Percentiles rank a stretch among this genome's conserved stretches.
phyloP scores from a whole-genome alignment of 2,113 vertebrate species.

The Apteryx owenii region DNA sequence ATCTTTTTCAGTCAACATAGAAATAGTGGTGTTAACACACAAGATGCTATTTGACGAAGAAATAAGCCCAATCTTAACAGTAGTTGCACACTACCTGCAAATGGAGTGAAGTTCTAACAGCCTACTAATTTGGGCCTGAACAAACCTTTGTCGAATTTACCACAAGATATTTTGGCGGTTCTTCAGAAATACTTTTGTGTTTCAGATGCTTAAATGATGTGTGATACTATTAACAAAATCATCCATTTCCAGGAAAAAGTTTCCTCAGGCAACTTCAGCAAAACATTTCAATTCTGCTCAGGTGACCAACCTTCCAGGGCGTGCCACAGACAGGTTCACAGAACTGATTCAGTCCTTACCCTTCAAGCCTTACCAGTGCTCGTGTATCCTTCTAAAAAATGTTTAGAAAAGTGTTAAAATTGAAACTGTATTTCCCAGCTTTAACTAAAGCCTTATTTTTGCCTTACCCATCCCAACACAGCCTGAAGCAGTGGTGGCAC shows the following conservation, averaged over 20 bases:
- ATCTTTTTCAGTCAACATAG: background rate
- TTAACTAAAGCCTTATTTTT: background rate
- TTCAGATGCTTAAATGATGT: background rate
- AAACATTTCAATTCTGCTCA: background rate
- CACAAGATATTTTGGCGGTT: background rate
- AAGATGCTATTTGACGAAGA: background rate
- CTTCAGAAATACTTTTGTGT: background rate
- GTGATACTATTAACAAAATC: background rate
- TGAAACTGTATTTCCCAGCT: too few species aligned
- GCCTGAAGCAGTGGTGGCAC: constrained; percentile 83
- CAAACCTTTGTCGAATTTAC: background rate
- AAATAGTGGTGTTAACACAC: background rate
- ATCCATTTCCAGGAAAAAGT: background rate
- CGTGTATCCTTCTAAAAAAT: background rate
- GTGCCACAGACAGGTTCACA: background rate
- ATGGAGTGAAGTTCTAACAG: background rate
- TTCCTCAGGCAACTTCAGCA: background rate
- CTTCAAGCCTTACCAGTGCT: background rate
- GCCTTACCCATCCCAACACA: constrained; percentile 83
- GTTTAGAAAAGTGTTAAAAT: background rate
- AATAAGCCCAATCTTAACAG: background rate
- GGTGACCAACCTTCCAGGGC: fast-evolving
- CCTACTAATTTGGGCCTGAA: background rate
- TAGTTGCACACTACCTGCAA: background rate
- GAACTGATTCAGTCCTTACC: background rate